Conservation (phyloP, 2,888 invertebrate genomes). For the Drosophila anceps region DNA sequence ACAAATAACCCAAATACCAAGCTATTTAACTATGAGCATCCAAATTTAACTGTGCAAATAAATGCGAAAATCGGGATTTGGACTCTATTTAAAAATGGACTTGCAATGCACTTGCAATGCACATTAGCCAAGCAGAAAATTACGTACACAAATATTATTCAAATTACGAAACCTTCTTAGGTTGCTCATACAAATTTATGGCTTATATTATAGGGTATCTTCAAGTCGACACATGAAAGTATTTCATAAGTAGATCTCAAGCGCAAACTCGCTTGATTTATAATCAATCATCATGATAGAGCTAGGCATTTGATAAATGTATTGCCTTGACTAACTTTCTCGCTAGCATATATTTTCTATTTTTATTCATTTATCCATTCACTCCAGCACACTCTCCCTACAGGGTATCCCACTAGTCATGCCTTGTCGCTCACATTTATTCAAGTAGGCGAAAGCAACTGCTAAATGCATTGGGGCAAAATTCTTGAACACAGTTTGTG, state of each 20-base stretch:
- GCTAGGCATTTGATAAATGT: neutral
- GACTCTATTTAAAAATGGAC: neutral
- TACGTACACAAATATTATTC: neutral
- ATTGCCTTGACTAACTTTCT: too few relatives aligned
- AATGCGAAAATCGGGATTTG: neutral
- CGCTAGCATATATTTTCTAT: too few relatives aligned
- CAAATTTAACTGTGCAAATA: conserved; percentile 8
- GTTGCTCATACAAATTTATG: too few relatives aligned
- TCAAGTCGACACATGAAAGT: too few relatives aligned
- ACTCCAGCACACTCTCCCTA: neutral
- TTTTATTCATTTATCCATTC: neutral
- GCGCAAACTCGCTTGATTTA: too few relatives aligned
- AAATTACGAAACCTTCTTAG: neutral
- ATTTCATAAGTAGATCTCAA: too few relatives aligned
- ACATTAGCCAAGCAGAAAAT: neutral
- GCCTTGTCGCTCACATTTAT: neutral
- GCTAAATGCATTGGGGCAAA: conserved; percentile 33
- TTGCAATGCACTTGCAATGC: neutral
- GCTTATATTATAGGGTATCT: too few relatives aligned
- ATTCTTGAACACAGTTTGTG: conserved; percentile 40
- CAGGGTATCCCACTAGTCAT: neutral
- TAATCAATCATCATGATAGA: too few relatives aligned
- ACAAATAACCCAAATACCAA: conserved; percentile 27
- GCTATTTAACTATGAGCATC: conserved; percentile 12
- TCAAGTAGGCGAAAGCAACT: conserved; percentile 28